Percentiles rank a stretch among this genome's conserved stretches.
Conservation (phyloP, 2,113 vertebrate genomes). For the Pomatorhinus ruficollis region DNA sequence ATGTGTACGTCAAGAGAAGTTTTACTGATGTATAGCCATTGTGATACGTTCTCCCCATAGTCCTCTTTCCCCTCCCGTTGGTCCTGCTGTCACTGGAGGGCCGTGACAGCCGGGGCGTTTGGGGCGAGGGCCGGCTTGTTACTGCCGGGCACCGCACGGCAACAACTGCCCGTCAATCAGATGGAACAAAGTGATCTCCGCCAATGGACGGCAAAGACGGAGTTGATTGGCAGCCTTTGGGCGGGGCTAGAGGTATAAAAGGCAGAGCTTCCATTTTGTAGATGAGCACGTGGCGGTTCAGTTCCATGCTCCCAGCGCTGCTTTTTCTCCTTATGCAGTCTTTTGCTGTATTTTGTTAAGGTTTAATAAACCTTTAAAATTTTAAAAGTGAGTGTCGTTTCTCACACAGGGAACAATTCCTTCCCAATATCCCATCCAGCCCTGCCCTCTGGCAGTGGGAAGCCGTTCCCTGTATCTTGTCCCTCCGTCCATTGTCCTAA, state of each 20-base stretch:
- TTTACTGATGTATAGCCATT: background rate
- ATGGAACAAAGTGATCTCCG: background rate
- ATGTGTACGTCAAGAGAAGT: background rate
- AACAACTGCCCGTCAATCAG: background rate
- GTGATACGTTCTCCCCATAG: background rate
- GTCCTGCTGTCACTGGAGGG: background rate
- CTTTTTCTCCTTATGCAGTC: background rate
- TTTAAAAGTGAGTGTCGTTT: background rate
- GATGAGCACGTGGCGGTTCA: background rate
- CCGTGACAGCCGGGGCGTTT: background rate
- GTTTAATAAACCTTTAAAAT: background rate
- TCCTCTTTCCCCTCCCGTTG: background rate
- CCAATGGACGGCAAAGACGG: background rate
- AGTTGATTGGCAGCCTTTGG: background rate
- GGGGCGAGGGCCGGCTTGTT: background rate
- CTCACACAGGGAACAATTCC: background rate
- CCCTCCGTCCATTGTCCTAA: background rate
- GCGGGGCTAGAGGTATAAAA: background rate
- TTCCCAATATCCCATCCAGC: background rate
- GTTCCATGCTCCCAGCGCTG: background rate
- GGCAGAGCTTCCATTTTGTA: background rate
- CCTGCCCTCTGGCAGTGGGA: background rate
- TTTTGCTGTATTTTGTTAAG: background rate
- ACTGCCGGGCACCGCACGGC: background rate
- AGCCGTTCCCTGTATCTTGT: background rate